These are phyloP conservation scores for Tetranychus urticae DNA, from an alignment of 1,140 invertebrate species.

Conservation along the genomic window DNA sequence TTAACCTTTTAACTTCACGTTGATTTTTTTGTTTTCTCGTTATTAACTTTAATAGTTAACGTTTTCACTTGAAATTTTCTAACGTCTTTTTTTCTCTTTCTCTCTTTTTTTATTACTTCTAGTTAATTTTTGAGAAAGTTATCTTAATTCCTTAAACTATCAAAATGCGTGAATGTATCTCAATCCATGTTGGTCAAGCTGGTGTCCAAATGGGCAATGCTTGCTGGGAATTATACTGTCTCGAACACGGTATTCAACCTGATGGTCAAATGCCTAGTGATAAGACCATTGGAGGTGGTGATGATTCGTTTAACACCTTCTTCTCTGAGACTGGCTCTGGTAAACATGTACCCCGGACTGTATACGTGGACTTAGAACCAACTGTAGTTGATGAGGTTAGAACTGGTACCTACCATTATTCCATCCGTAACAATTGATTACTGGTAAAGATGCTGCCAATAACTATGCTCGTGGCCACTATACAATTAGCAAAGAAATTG, in stretches of 20 bases:
- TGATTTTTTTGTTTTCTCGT: too few species aligned
- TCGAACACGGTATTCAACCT: conserved; percentile 35
- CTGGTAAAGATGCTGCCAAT: conserved; percentile 35
- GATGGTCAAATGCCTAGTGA: conserved; percentile 19
- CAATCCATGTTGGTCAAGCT: conserved; percentile 63
- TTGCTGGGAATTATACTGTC: conserved; percentile 56
- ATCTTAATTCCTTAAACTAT: background rate
- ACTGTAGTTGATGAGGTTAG: conserved; percentile 54
- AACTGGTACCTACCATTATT: conserved; percentile 36
- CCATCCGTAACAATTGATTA: conserved; percentile 41
- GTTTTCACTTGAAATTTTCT: too few species aligned
- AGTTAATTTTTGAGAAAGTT: background rate
- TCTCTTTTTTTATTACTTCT: background rate
- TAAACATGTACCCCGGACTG: conserved; percentile 59
- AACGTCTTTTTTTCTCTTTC: too few species aligned
- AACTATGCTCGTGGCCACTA: conserved; percentile 32
- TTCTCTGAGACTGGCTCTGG: conserved; percentile 68
- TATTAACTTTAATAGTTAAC: too few species aligned
- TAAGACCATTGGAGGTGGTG: conserved; percentile 29
- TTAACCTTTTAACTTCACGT: too few species aligned
- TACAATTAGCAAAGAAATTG: conserved; percentile 42
- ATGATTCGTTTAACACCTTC: conserved; percentile 68
- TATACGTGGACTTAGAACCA: conserved; percentile 62
- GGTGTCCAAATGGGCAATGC: conserved; percentile 70
- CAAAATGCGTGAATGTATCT: conserved; percentile 42